Evolutionary conservation across 2,888 invertebrate species (phyloP), one percentile per base, ranked within the genome.

Genomic region (Lasius platythorax): DNA sequence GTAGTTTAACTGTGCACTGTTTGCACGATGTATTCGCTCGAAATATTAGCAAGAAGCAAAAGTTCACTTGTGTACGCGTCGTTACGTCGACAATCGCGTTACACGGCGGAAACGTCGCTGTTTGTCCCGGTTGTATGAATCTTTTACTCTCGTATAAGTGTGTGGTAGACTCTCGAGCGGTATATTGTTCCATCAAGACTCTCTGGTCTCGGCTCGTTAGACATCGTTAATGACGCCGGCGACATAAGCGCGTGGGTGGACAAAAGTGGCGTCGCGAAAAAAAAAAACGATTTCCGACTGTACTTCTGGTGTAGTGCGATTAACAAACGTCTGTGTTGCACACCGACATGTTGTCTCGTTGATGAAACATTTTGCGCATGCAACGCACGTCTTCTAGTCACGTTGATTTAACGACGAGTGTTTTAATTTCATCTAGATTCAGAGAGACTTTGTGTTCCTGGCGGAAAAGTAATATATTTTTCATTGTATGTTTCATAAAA

Each of bases 171-270:
- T 76, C 74, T 73, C 83, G 76, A 23, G 61, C 37, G 30, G 58
- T 23, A 81, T 66, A 86, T 88, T 82, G 87, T 86, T 78, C 50
- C 50, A 43, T 33, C 28, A 73, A 33, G 33, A 68, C 28, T 53
- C 74, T 76, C 6, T 81, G 83, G 74, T 81, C 83, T 70, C 83
- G 40, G 86, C 89, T 89, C 87, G 88, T 89, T 88, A 89, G 86
- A 75, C 76, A 63, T 86, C 88, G 73, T 86, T 89, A 88, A 89
- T 81, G 87, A 86, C 67, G 87, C 58, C 83, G 74, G 40, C 46
- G 76, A 40, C 72, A 40, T 30, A 67, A 66, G 50, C 12, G n/a
- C 56, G 30, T 23, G 12, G 28, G 9, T 61, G 84, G 76, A 83
- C 78, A 75, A 83, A 76, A 84, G 70, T 74, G 33, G 58, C 12